A percentile compares a stretch with the other conserved stretches of the same genome.
phyloP scores from a whole-genome alignment of 2,888 invertebrate species.

The Drosophila leonis region DNA sequence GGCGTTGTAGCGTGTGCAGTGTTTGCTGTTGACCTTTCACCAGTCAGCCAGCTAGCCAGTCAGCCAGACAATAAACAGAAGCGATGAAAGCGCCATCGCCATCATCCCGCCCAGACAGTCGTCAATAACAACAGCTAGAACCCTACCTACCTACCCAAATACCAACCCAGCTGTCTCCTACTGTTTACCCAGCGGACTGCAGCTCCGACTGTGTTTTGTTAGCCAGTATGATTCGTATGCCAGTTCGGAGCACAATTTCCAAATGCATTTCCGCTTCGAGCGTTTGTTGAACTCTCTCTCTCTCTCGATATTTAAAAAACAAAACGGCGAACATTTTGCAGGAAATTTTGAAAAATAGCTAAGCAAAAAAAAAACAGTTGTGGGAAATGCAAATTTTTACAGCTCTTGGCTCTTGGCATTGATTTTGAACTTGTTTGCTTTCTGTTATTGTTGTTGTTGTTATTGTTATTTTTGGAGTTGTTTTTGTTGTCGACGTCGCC shows the following conservation, averaged over 20 bases:
- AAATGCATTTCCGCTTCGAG: slow-evolving; percentile 75
- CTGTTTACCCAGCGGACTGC: slow-evolving; percentile 63
- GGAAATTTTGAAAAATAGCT: slow-evolving; percentile 43
- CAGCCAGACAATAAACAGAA: slow-evolving; percentile 62
- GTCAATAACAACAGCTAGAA: slow-evolving; percentile 66
- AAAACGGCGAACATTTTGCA: slow-evolving; percentile 44
- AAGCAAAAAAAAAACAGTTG: slow-evolving; percentile 37
- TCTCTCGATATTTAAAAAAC: slow-evolving; percentile 65
- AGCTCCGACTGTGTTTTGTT: slow-evolving; percentile 53
- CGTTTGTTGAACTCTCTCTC: slow-evolving; percentile 70
- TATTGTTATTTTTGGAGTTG: slow-evolving; percentile 15
- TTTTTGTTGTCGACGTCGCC: slow-evolving; percentile 9
- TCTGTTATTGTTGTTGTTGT: slow-evolving; percentile 20
- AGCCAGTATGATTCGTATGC: slow-evolving; percentile 37
- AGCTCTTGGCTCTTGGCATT: slow-evolving; percentile 77
- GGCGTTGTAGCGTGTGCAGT: slow-evolving; percentile 64
- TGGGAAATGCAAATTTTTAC: slow-evolving; percentile 76
- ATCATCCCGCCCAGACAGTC: slow-evolving; percentile 67
- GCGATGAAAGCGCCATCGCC: slow-evolving; percentile 32
- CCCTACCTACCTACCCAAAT: neutral
- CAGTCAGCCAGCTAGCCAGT: slow-evolving; percentile 47
- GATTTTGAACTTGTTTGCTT: slow-evolving; percentile 68
- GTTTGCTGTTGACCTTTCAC: slow-evolving; percentile 66
- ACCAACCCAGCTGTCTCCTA: slow-evolving; percentile 1
- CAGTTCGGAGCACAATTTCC: slow-evolving; percentile 48